These are phyloP conservation scores for Hedychridium roseum DNA, from an alignment of 2,888 invertebrate species.

Conservation along the genomic window DNA sequence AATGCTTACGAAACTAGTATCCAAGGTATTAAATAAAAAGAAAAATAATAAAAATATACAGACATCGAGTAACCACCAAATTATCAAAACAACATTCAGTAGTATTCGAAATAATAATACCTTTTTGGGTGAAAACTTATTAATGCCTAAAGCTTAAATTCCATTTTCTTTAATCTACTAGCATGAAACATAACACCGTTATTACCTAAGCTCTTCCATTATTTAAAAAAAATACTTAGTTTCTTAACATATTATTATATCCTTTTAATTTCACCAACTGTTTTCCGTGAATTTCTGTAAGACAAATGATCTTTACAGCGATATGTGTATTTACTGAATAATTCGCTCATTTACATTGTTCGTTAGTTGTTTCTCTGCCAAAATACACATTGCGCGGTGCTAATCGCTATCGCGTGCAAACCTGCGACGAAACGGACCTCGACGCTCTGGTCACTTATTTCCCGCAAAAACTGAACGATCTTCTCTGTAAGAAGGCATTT, in stretches of 20 bases:
- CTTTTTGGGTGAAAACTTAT: too few relatives aligned
- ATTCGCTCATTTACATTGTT: not conserved
- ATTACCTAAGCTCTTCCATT: too few relatives aligned
- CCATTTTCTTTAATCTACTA: too few relatives aligned
- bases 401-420: constrained; percentile 42
- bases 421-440: constrained; percentile 45
- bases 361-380: constrained; percentile 46
- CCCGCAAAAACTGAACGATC: constrained; percentile 43
- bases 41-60: not conserved
- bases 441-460: constrained; percentile 42
- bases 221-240: constrained; percentile 8
- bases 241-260: constrained; percentile 1
- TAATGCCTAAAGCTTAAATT: too few relatives aligned
- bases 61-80: constrained; percentile 1
- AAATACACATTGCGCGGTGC: constrained; percentile 46
- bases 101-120: too few relatives aligned
- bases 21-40: constrained; percentile 32
- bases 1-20: constrained; percentile 43
- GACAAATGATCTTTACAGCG: not conserved
- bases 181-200: too few relatives aligned
- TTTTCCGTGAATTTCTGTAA: not conserved
- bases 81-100: too few relatives aligned
- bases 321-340: not conserved
- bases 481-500: constrained; percentile 43
- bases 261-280: too few relatives aligned